phyloP scores from a whole-genome alignment of 2,113 vertebrate genomes.

The Dicaeum eximium region DNA sequence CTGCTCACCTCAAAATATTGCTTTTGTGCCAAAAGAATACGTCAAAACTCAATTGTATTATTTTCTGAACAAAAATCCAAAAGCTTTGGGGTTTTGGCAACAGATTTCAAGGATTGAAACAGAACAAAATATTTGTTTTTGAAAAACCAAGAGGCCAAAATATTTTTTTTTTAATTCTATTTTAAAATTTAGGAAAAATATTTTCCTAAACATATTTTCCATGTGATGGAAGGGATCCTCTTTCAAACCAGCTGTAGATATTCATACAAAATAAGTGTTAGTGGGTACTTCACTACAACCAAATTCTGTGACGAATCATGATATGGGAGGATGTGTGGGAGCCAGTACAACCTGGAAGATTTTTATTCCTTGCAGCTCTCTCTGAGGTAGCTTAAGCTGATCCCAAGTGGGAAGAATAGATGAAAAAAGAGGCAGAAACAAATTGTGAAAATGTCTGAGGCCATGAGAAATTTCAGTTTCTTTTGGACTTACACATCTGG shows the following conservation, averaged over 20 bases:
- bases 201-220: background rate
- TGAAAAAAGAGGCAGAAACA: background rate
- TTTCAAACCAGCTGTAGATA: background rate
- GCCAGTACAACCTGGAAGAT: background rate
- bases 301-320: background rate
- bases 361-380: background rate
- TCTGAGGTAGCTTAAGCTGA: background rate
- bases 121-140: background rate
- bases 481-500: background rate
- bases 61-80: conserved; percentile 21
- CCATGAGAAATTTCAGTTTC: background rate
- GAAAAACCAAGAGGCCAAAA: background rate
- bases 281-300: background rate
- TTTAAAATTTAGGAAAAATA: background rate
- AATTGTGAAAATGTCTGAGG: background rate
- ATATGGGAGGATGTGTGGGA: background rate
- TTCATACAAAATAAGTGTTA: background rate
- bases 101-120: background rate
- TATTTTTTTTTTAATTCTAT: background rate
- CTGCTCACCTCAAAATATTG: background rate
- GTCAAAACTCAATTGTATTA: conserved; percentile 11
- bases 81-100: conserved; percentile 5
- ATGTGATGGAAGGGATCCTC: background rate
- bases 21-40: background rate
- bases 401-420: background rate